Evolutionary conservation across 2,113 vertebrate genomes (phyloP), one percentile per base, ranked within the genome.

Genomic region (Tragelaphus strepsiceros): DNA sequence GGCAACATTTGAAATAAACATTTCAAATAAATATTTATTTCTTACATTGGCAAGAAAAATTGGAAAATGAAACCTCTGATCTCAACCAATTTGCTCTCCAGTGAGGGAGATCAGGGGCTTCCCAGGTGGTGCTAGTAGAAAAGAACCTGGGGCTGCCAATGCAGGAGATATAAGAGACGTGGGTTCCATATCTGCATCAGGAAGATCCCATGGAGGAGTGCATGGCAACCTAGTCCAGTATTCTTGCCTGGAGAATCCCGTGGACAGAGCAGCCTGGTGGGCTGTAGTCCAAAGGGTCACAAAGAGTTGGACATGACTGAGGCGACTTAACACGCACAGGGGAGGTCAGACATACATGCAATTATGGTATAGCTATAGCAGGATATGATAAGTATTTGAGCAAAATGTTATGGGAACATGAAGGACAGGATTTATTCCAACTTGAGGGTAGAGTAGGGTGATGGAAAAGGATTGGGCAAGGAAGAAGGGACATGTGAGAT

Each of bases 311-410:
- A 15, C 39, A 43, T 7, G 39, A 43, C 71, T 77, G 22, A 77
- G 26, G 71, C 1, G 39, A 77, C 39, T 43, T 77, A 77, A 7
- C 71, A 43, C 6, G 6, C 71, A 77, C 39, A 43, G 24, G 12
- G 43, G 46, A 94, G 64, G 84, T 4, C 21, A 87, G 35, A 46
- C 21, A 49, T 51, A 51, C 6, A 14, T 56, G 67, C 9, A 83
- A 22, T 97, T 90, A 91, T 91, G 35, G 56, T 51, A 9, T 81
- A 80, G 58, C 17, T 84, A 56, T 28, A 64, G 13, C 9, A 77
- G 78, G 19, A 61, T 77, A 6, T 64, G 53, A 84, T 83, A 39
- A 71, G 43, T 67, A 88, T 97, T 96, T 98, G 82, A 94, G 84
- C 43, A 91, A 61, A 94, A 91, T 84, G 12, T 58, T 87, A 84